Evolutionary conservation across 2,113 vertebrate genomes (phyloP).

Genomic region (Chinchilla lanigera): DNA sequence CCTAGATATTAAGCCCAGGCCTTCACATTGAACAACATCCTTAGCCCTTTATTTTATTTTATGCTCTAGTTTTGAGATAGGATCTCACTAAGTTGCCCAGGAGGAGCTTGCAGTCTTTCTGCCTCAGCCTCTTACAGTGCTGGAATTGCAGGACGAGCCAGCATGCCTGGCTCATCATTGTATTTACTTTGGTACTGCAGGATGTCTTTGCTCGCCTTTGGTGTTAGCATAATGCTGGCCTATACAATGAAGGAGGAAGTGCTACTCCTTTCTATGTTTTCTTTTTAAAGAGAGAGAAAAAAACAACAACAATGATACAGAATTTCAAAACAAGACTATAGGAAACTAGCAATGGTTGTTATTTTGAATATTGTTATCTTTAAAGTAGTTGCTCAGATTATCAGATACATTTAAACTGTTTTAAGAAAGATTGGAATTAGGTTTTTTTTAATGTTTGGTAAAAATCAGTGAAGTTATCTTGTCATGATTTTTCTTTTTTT

Average conservation of each 20-base stretch:
- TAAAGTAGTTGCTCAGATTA: too few species aligned
- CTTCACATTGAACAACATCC: neutral
- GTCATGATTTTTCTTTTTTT: neutral
- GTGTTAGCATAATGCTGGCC: neutral
- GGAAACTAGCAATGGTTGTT: too few species aligned
- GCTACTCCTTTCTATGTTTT: neutral
- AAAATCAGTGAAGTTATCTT: neutral
- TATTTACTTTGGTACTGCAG: neutral
- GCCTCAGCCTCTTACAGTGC: neutral
- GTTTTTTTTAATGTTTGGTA: neutral
- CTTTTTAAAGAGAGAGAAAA: neutral
- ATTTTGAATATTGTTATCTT: too few species aligned
- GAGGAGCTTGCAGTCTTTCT: neutral
- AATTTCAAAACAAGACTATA: too few species aligned
- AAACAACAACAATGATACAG: too few species aligned
- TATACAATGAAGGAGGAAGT: neutral
- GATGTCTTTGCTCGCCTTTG: neutral
- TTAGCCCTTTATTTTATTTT: neutral
- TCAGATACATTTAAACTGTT: neutral
- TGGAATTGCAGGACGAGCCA: neutral
- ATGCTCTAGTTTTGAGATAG: too few species aligned
- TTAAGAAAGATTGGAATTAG: neutral
- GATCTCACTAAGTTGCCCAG: neutral
- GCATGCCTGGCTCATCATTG: neutral
- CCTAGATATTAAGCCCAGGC: neutral